These are phyloP conservation scores for Drosophila leontia DNA, from an alignment of 1,140 invertebrate genomes.

Conservation along the genomic window DNA sequence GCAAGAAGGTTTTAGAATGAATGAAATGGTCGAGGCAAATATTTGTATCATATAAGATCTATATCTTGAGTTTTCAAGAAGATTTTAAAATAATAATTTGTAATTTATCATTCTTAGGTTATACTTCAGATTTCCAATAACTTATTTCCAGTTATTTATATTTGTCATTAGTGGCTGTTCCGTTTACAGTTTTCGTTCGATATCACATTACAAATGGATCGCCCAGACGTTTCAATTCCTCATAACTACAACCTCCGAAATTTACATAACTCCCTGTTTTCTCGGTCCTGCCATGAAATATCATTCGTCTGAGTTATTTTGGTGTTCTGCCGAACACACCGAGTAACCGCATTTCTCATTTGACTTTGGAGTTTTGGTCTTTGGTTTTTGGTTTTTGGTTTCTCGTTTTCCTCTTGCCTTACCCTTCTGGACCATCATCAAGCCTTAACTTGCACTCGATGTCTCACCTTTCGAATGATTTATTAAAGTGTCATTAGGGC, in stretches of 20 bases:
- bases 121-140: neutral
- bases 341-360: constrained; percentile 75
- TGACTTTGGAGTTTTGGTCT: constrained; percentile 28
- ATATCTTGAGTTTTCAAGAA: neutral
- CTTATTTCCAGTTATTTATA: constrained; percentile 11
- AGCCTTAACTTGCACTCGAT: constrained; percentile 82
- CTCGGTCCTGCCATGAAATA: constrained; percentile 47
- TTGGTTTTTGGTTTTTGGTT: constrained; percentile 30
- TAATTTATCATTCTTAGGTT: neutral
- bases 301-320: constrained; percentile 44
- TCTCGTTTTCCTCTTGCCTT: constrained; percentile 34
- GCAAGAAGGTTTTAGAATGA: constrained; percentile 6
- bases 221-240: constrained; percentile 34
- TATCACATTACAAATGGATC: constrained; percentile 44
- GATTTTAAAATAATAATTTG: neutral
- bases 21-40: constrained; percentile 10
- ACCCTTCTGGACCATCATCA: constrained; percentile 60
- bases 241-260: constrained; percentile 38
- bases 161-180: constrained; percentile 10
- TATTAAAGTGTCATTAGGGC: constrained; percentile 85
- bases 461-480: constrained; percentile 85
- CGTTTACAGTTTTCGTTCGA: constrained; percentile 18
- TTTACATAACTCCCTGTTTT: constrained; percentile 57
- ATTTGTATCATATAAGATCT: constrained; percentile 3
- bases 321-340: constrained; percentile 35